These are phyloP conservation scores for Thalassaphorura encarpata DNA, from an alignment of 1,140 invertebrate genomes.

Conservation along the genomic window DNA sequence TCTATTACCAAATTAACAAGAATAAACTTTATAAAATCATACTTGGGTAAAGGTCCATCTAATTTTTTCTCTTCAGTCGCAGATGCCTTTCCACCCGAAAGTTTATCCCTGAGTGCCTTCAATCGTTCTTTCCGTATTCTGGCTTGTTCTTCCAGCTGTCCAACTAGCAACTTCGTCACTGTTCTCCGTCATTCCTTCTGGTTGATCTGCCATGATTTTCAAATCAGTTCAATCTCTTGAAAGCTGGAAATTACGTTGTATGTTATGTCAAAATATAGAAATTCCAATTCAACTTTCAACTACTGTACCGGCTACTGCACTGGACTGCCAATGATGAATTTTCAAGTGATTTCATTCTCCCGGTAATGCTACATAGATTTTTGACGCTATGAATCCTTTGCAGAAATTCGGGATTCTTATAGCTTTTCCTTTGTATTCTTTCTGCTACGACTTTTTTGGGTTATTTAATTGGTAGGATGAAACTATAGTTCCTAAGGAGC, in stretches of 20 bases:
- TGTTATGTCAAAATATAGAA: background rate
- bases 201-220: background rate
- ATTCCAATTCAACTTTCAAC: background rate
- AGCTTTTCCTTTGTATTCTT: too few relatives aligned
- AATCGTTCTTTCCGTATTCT: constrained; percentile 67
- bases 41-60: constrained; percentile 46
- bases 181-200: background rate
- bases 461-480: too few relatives aligned
- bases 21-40: background rate
- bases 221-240: too few relatives aligned
- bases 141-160: constrained; percentile 59
- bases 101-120: constrained; percentile 58
- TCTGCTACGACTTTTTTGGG: too few relatives aligned
- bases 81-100: constrained; percentile 32
- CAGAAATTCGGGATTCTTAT: too few relatives aligned
- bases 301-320: background rate
- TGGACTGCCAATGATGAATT: background rate
- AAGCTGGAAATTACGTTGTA: too few relatives aligned
- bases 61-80: constrained; percentile 31
- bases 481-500: too few relatives aligned
- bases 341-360: too few relatives aligned
- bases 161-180: constrained; percentile 29
- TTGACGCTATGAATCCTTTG: too few relatives aligned
- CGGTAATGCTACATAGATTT: too few relatives aligned
- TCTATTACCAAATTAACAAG: background rate